Percentiles rank a stretch among this genome's conserved stretches.
Conservation (phyloP, 2,888 invertebrate species). For the Caenorhabditis uteleia region DNA sequence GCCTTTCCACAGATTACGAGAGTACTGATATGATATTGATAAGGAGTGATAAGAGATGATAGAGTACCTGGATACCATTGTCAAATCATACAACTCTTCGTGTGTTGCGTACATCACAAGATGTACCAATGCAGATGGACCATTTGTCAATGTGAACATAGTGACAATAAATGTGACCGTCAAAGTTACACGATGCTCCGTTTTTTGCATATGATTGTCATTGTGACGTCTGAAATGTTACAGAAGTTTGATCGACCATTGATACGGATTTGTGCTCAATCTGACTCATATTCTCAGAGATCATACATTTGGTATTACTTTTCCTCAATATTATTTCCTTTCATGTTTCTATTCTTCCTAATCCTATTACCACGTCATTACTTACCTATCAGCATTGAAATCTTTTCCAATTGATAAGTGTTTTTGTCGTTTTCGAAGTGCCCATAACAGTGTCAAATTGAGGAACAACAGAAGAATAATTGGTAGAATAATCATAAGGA, state of each 20-base stretch:
- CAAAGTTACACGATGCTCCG: constrained; percentile 66
- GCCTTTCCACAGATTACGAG: constrained; percentile 67
- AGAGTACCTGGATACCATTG: constrained; percentile 54
- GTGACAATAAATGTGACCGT: constrained; percentile 68
- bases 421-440: constrained; percentile 52
- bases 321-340: too few relatives aligned
- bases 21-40: constrained; percentile 44
- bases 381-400: constrained; percentile 26
- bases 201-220: constrained; percentile 54
- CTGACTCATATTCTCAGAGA: not conserved
- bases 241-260: not conserved
- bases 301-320: not conserved
- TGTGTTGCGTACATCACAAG: constrained; percentile 37
- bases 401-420: constrained; percentile 36
- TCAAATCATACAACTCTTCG: constrained; percentile 48
- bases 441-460: constrained; percentile 61
- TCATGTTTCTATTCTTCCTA: too few relatives aligned
- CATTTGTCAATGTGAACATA: constrained; percentile 68
- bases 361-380: not conserved
- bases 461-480: constrained; percentile 64
- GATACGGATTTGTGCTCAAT: too few relatives aligned
- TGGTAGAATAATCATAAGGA: constrained; percentile 62
- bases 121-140: constrained; percentile 65
- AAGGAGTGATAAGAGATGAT: not conserved
- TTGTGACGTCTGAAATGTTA: constrained; percentile 41